Percentiles rank a stretch among this genome's conserved stretches.
Conservation (phyloP, 2,888 invertebrate species). For the Calliscelio sp. region DNA sequence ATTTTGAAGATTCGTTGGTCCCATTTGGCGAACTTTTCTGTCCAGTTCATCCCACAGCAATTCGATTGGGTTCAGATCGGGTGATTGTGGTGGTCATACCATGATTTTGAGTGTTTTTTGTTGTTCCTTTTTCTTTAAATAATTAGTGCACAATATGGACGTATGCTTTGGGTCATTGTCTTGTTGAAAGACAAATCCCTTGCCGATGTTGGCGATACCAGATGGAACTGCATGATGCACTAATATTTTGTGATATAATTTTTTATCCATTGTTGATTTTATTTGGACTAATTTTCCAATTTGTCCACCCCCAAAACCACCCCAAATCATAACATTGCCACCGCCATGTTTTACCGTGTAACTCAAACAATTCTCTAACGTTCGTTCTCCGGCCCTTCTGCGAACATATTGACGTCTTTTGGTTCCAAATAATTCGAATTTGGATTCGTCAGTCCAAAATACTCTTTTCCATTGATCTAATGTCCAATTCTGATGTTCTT, state of each 20-base stretch:
- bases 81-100: slow-evolving; percentile 60
- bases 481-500: slow-evolving; percentile 42
- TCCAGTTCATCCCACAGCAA: slow-evolving; percentile 70
- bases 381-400: slow-evolving; percentile 31
- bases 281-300: background rate
- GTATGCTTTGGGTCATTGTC: slow-evolving; percentile 57
- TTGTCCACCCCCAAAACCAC: slow-evolving; percentile 55
- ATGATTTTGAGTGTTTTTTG: slow-evolving; percentile 33
- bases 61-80: slow-evolving; percentile 65
- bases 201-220: background rate
- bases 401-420: slow-evolving; percentile 45
- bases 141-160: slow-evolving; percentile 62
- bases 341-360: slow-evolving; percentile 73
- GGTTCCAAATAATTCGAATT: slow-evolving; percentile 61
- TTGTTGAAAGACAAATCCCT: slow-evolving; percentile 2
- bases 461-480: slow-evolving; percentile 55
- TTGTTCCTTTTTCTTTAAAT: slow-evolving; percentile 43
- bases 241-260: slow-evolving; percentile 4
- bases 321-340: slow-evolving; percentile 69
- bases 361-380: slow-evolving; percentile 25
- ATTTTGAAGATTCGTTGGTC: slow-evolving; percentile 31
- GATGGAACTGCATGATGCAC: background rate
- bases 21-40: slow-evolving; percentile 24
- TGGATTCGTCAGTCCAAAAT: slow-evolving; percentile 65
- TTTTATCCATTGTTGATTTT: slow-evolving; percentile 1